Base-by-base conservation (phyloP, 2,113 vertebrate species). In the Mesoclemmys tuberculata region DNA sequence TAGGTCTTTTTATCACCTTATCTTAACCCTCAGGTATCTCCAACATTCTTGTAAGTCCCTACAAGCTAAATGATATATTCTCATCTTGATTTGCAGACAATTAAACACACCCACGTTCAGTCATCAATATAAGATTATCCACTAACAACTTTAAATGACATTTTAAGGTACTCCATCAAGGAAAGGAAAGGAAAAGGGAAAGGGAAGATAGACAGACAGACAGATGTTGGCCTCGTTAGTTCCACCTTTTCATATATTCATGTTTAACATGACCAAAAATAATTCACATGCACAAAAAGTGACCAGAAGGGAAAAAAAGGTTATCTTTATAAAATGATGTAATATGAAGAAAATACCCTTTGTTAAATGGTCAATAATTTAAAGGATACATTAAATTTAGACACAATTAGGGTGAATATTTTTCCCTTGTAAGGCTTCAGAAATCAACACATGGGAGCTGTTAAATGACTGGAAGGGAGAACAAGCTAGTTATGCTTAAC, bases 161-260 rank as follows among this genome's bases (percentile, higher is more conserved):
- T 77, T 90, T 61, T 56, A 55, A 91, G 61, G 88, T 83, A 93
- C 92, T 95, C 91, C 88, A 92, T 88, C 51, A 95, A 94, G 79
- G 31, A 10, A 84, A 88, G 51, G 5, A 29, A 58, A 71, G 51
- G 85, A 85, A 10, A 4, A 2, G 24, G 35, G 52, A 41, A 90
- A 94, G 11, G 31, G 18, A 80, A 83, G 21, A 83, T 2, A 86
- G 74, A 49, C 35, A 93, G 85, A 64, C 87, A 93, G 93, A 82
- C 22, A 92, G 91, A 64, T 89, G 86, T 55, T 84, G 22, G 31
- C 90, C 48, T 10, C 52, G 88, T 92, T 92, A 2, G 18, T 88
- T 55, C 79, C 85, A 80, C 44, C 38, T 92, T 91, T 90, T 78
- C 58, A 3, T 85, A 83, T 9, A 46, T 6, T 58, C 83, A 19